phyloP scores from a whole-genome alignment of 2,113 vertebrate genomes.

The Noctilio leporinus region DNA sequence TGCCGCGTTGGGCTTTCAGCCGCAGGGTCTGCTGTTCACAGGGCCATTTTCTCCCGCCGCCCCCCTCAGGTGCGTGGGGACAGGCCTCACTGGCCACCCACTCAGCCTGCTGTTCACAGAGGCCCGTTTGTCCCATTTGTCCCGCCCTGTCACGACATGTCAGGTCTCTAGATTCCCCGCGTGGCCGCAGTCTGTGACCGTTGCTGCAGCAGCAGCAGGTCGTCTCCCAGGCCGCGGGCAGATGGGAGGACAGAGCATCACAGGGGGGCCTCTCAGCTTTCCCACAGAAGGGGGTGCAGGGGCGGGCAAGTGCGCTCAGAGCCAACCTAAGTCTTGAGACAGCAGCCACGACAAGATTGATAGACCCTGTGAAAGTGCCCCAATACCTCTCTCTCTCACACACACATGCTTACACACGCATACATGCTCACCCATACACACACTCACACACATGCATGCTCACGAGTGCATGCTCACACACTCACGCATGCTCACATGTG shows the following conservation, averaged over 20 bases:
- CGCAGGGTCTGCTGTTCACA: neutral
- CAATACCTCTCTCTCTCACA: accelerated
- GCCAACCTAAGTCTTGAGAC: neutral
- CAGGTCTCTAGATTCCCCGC: neutral
- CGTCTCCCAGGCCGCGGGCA: too few species aligned
- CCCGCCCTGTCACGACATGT: neutral
- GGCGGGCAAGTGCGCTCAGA: too few species aligned
- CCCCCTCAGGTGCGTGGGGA: neutral
- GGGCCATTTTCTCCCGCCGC: neutral
- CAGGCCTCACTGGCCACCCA: too few species aligned
- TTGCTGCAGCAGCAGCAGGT: constrained; percentile 11
- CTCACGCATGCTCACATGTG: too few species aligned
- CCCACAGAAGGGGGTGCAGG: too few species aligned
- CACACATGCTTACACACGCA: neutral
- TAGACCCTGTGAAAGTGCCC: neutral
- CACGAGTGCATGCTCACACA: accelerated
- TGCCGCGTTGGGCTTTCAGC: neutral
- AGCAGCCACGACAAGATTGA: neutral
- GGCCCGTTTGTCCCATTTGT: too few species aligned
- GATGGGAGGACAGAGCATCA: neutral
- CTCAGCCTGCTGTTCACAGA: too few species aligned
- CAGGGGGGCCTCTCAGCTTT: constrained; percentile 3
- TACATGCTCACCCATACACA: neutral
- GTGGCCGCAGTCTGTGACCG: neutral
- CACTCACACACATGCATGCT: neutral